Evolutionary conservation across 2,888 invertebrate genomes (phyloP).

Genomic region (Sminthurinus aureus): DNA sequence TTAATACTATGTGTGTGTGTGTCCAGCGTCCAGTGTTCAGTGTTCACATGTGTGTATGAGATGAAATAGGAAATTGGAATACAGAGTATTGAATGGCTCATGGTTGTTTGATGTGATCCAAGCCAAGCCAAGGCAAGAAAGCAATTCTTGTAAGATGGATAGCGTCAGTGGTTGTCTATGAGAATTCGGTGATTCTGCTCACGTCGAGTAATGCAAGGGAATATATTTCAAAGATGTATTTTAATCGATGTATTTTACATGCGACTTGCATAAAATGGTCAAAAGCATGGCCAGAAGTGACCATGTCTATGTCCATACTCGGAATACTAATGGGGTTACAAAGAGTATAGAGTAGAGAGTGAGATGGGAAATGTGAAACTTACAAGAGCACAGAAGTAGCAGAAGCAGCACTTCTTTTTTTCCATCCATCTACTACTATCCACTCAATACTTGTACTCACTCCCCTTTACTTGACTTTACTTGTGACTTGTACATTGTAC

Average conservation of each 20-base stretch:
- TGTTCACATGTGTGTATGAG: background rate
- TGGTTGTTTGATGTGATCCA: conserved; percentile 43
- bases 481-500: background rate
- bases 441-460: background rate
- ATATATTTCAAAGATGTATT: conserved; percentile 58
- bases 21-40: too few species aligned
- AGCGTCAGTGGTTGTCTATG: conserved; percentile 29
- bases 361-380: background rate
- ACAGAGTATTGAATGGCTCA: conserved; percentile 25
- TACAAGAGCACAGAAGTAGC: background rate
- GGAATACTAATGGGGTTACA: conserved; percentile 59
- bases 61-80: conserved; percentile 33
- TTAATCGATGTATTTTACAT: conserved; percentile 61
- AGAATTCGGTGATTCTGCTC: conserved; percentile 48
- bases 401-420: background rate
- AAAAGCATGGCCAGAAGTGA: conserved; percentile 59
- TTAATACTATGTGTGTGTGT: too few species aligned
- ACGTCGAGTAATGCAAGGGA: conserved; percentile 56
- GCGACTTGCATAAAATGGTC: conserved; percentile 61
- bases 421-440: background rate
- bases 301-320: conserved; percentile 54
- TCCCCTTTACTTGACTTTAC: background rate
- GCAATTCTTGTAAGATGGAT: conserved; percentile 49
- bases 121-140: too few species aligned
- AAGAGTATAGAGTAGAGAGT: conserved; percentile 21